Evolutionary conservation across 2,888 invertebrate species (phyloP), one percentile per base, ranked within the genome.

Genomic region (Caenorhabditis uteleia): DNA sequence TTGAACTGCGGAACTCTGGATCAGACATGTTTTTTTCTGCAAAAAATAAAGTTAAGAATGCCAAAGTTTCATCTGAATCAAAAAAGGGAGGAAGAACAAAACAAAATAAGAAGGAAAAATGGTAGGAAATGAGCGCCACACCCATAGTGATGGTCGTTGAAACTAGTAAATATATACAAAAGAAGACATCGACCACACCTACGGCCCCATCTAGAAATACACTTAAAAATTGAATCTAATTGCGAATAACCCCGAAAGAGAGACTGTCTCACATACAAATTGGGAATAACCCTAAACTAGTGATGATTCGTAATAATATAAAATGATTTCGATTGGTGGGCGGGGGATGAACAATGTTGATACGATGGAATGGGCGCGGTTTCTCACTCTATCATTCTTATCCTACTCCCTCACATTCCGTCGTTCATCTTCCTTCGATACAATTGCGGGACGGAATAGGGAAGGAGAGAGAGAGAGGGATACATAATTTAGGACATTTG

Each of bases 1-100:
- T 78, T 16, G 74, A 74, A 48, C 73, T 73, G 23, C 74, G 71
- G 56, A 75, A 77, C 40, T 77, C 75, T n/a, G 38, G 12, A 31
- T 71, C 70, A 3, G 68, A 27, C 70, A 70, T 68, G n/a, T 16
- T 58, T 20, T 16, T 6, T 16, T 36, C 18, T 36, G 25, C 21
- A 40, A 12, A 25, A 7, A 12, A 23, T 3, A 23, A 40, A 10
- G 7, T 8, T 5, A 14, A 29, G 31, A 29, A 10, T 29, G 14
- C 7, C 8, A 29, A 29, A 10, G 14, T 29, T 29, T 10, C 7
- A 40, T 25, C 29, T 16, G 33, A 27, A 18, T 21, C 20, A 29
- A 29, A 23, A 39, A 36, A 25, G 12, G 5, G 16, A 25, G 12
- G 29, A 21, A 45, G 12, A 40, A 14, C 29, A 27, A 50, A 43